Base-by-base conservation (phyloP, 2,797 vertebrate species). In the Enteromius mattozi region DNA sequence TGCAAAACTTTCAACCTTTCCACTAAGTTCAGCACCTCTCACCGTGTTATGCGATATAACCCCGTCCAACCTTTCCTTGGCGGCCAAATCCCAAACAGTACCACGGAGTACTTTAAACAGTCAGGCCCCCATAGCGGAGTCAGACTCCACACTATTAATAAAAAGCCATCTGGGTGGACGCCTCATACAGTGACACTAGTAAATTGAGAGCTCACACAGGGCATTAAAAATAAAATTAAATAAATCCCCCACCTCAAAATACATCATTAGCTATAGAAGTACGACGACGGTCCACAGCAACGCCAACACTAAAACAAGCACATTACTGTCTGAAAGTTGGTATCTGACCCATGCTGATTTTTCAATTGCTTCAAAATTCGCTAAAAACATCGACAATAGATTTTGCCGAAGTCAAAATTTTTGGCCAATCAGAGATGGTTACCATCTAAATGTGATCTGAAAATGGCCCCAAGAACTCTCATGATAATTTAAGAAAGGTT, bases 131-230 rank as follows among this genome's bases (percentile, higher is more conserved):
- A 59, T 79, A 70, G 87, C 85, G 87, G 89, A 91, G 87, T 91
- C 88, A 90, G 88, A 88, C 82, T 68, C 59, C 79, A 66, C 65
- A 72, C 89, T 91, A 91, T 91, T 90, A 91, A 92, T 92, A 92
- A 84, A 87, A 81, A 82, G 61, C 74, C 88, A 91, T 89, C 88
- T 88, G 89, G 88, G 83, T 85, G 49, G 78, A 81, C 54, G 35
- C 49, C 85, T 85, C 88, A 86, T 78, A 86, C 81, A 86, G 86
- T 86, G 86, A 86, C 83, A 80, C 75, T 47, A 72, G 86, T 81
- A 89, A 89, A 90, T 45, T 71, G 86, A 89, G 81, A 88, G 63
- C 79, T 81, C 10, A 9, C 66, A 14, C 77, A 83, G 69, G 68
- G 72, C 63, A 79, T 83, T 78, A 83, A 86, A 78, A 82, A 85